These are phyloP conservation scores for Chamaetylas fuelleborni DNA, from an alignment of 2,113 vertebrate species.

Conservation along the genomic window DNA sequence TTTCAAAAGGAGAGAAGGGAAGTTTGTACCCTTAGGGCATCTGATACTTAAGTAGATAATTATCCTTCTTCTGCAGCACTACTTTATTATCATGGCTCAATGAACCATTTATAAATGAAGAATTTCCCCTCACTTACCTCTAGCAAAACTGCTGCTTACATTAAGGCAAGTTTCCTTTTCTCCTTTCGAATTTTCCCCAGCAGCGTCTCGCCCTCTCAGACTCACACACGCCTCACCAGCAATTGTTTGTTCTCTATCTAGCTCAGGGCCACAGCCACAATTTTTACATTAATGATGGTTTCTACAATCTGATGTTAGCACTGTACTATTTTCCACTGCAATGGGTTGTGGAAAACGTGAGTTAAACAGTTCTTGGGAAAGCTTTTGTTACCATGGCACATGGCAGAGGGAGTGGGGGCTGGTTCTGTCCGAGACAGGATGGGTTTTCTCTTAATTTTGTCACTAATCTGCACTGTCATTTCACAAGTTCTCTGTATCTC, in stretches of 20 bases:
- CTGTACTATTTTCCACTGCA: not conserved
- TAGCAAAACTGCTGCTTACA: conserved; percentile 59
- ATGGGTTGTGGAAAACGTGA: not conserved
- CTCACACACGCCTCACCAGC: accelerated
- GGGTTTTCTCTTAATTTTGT: not conserved
- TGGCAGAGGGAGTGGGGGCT: not conserved
- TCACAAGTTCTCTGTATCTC: not conserved
- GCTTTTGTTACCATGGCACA: not conserved
- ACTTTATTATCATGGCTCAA: conserved; percentile 78
- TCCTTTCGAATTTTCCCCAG: not conserved
- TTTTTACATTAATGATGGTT: not conserved
- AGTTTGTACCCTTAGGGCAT: conserved; percentile 67
- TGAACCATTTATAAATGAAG: conserved; percentile 74
- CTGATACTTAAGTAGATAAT: conserved; percentile 79
- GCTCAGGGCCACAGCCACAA: not conserved
- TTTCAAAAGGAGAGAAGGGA: conserved; percentile 69
- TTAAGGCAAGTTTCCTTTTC: conserved; percentile 19
- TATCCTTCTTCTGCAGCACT: conserved; percentile 69
- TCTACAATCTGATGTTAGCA: not conserved
- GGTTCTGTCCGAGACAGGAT: not conserved
- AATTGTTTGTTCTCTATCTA: conserved; percentile 5
- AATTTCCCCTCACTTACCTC: conserved; percentile 74
- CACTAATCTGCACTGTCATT: not conserved
- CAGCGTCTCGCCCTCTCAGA: not conserved
- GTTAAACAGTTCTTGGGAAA: not conserved